Base-by-base conservation (phyloP, 2,113 vertebrate genomes). In the Delphinus delphis region DNA sequence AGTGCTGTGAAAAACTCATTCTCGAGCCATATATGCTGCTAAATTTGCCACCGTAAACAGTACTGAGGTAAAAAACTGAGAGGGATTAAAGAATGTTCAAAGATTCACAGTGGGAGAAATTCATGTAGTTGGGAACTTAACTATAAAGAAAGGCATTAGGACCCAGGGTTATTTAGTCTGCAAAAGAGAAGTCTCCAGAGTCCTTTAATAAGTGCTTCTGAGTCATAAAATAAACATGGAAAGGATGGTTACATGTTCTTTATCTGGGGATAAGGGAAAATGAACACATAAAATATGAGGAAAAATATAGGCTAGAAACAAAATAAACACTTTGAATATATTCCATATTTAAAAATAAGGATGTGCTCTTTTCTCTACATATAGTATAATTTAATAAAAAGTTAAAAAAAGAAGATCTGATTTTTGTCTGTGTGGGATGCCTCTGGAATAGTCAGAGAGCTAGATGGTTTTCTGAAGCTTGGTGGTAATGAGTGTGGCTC, bases 71-170 rank as follows among this genome's bases (percentile, higher is more conserved):
- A 93, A 87, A 93, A 41, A 70, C 38, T 65, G 50, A 95, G 83
- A 26, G 11, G 70, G 83, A 53, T 62, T 91, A 87, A 83, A 83
- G 41, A 95, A 85, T 71, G 6, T 44, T 95, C 25, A 47, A 68
- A 88, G 44, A 70, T 90, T 95, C 95, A 80, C n/a, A 87, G 58
- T 84, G 23, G 21, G 17, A 71, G 41, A 88, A 90, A 96, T 95
- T 79, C 50, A 97, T 67, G 23, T 5, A 55, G 1, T 36, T 93
- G 31, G 87, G 65, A 67, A 95, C 82, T 81, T 77, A 83, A 91
- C 65, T 74, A 11, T 80, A 36, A 92, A 60, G 41, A 92, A 90
- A 92, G 25, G 33, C 11, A 17, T 81, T n/a, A 81, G 47, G 62
- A 86, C 20, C 3, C 13, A 33, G 1, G 33, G 7, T 82, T 97